These are phyloP conservation scores for Trematocara marginatum DNA, from an alignment of 2,113 vertebrate species.

Conservation along the genomic window DNA sequence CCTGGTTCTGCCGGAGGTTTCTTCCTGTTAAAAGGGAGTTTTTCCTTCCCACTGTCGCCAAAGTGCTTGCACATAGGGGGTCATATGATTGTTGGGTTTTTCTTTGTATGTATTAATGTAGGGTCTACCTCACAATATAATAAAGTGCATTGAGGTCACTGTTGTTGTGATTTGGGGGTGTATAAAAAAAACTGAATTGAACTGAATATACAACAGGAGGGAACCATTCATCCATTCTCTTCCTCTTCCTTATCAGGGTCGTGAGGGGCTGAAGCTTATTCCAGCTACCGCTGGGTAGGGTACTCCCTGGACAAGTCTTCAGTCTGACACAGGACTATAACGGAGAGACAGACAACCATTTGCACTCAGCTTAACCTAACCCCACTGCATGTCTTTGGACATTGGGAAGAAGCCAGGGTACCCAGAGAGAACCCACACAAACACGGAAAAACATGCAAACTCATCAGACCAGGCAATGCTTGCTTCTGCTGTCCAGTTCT, in stretches of 20 bases:
- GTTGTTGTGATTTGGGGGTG: background rate
- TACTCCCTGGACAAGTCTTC: background rate
- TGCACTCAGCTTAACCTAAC: background rate
- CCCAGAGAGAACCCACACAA: background rate
- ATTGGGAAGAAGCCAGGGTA: background rate
- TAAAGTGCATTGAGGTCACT: background rate
- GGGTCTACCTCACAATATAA: background rate
- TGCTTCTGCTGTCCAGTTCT: background rate
- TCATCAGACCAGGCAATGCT: background rate
- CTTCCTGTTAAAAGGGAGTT: background rate
- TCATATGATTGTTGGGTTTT: background rate
- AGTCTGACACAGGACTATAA: background rate
- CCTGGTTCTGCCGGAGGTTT: fast-evolving
- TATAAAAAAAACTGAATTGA: background rate
- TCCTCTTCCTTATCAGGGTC: background rate
- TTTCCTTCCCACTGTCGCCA: background rate
- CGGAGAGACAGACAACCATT: background rate
- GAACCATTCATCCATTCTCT: background rate
- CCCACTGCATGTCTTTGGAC: background rate
- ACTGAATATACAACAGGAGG: background rate
- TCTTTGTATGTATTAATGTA: background rate
- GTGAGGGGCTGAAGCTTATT: background rate
- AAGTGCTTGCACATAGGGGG: background rate
- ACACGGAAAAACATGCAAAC: background rate
- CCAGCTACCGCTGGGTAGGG: background rate